Evolutionary conservation across 2,797 vertebrate species (phyloP).

Genomic region (Cynopterus sphinx): DNA sequence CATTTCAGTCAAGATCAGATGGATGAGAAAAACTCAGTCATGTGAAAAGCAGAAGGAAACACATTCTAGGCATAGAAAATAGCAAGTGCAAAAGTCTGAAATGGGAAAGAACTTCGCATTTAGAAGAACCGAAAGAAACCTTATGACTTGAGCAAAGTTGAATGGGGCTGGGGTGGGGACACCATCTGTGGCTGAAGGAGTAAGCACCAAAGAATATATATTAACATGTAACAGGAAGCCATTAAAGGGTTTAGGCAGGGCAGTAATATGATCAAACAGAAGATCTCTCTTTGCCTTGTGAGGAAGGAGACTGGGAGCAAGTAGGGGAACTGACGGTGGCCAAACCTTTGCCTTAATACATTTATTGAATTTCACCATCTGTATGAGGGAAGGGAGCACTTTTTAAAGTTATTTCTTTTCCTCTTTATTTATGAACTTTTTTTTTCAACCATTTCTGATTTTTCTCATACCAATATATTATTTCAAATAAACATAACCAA

Average conservation of each 20-base stretch:
- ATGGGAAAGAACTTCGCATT: not conserved
- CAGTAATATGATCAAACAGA: not conserved
- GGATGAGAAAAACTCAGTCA: slow-evolving; percentile 29
- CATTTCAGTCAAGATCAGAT: slow-evolving; percentile 6
- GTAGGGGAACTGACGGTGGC: not conserved
- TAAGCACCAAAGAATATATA: not conserved
- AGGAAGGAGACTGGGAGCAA: not conserved
- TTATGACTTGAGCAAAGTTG: not conserved
- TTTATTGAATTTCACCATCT: not conserved
- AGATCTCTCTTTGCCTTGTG: no score
- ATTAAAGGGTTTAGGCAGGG: not conserved
- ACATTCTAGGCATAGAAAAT: slow-evolving; percentile 34
- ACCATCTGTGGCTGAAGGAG: not conserved
- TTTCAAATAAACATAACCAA: not conserved
- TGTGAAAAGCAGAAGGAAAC: slow-evolving; percentile 58
- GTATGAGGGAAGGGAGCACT: not conserved
- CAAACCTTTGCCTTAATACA: not conserved
- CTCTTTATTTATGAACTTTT: not conserved
- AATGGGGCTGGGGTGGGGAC: not conserved
- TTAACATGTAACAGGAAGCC: not conserved
- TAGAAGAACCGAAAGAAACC: slow-evolving; percentile 40
- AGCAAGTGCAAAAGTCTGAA: not conserved
- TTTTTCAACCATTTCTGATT: not conserved
- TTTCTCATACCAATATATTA: not conserved
- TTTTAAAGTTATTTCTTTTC: not conserved